Evolutionary conservation across 2,797 vertebrate genomes (phyloP).

Genomic region (Sebastes diaconus): DNA sequence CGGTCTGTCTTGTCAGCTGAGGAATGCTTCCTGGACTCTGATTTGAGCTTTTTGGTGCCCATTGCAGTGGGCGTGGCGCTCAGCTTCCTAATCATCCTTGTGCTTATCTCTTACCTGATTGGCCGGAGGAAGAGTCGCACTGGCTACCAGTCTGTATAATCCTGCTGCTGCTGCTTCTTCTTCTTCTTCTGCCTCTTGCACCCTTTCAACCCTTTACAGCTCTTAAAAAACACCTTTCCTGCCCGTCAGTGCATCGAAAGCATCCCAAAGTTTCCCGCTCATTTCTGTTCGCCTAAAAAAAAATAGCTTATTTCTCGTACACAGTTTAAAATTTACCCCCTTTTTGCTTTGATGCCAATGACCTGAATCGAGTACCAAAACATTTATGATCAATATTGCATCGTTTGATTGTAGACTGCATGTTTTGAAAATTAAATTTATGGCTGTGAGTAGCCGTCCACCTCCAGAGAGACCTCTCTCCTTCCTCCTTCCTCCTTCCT

Average conservation of each 20-base stretch:
- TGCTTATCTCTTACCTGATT: slow-evolving; percentile 96
- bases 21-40: slow-evolving; percentile 97
- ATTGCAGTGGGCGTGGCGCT: slow-evolving; percentile 93
- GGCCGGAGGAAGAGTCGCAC: slow-evolving; percentile 95
- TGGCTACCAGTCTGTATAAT: slow-evolving; percentile 96
- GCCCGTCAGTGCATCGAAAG: slow-evolving; percentile 27
- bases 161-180: slow-evolving; percentile 22
- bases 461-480: background rate
- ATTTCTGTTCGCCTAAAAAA: slow-evolving; percentile 26
- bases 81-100: slow-evolving; percentile 96
- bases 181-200: slow-evolving; percentile 27
- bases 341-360: slow-evolving; percentile 60
- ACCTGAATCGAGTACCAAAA: slow-evolving; percentile 60
- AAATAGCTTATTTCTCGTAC: slow-evolving; percentile 41
- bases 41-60: slow-evolving; percentile 98
- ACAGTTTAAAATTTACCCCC: slow-evolving; percentile 15
- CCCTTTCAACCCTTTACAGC: slow-evolving; percentile 13
- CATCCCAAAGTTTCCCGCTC: slow-evolving; percentile 28
- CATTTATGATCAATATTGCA: slow-evolving; percentile 56
- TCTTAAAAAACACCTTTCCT: slow-evolving; percentile 15
- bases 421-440: slow-evolving; percentile 60
- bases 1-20: slow-evolving; percentile 87
- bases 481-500: no score
- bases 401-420: slow-evolving; percentile 74
- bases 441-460: slow-evolving; percentile 49